Evolutionary conservation across 2,113 vertebrate species (phyloP).

Genomic region (Tragelaphus buxtoni): DNA sequence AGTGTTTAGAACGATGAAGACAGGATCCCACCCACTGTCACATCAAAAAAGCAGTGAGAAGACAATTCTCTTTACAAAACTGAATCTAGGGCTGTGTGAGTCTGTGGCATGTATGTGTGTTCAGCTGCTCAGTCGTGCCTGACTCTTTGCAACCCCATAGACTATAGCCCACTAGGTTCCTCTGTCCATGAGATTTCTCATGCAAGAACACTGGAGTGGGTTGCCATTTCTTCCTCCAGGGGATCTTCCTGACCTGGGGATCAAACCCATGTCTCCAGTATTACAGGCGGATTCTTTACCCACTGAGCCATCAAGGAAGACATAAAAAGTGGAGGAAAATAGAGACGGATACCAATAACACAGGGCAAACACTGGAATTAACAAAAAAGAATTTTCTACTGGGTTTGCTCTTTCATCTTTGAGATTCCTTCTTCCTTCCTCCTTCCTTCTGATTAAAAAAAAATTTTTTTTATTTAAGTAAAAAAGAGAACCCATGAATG

Average conservation of each 20-base stretch:
- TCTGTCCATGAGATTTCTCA: neutral
- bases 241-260: neutral
- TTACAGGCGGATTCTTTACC: neutral
- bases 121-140: neutral
- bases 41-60: neutral
- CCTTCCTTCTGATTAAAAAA: neutral
- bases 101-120: neutral
- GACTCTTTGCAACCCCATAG: neutral
- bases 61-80: neutral
- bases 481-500: neutral
- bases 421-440: neutral
- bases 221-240: neutral
- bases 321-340: neutral
- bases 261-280: neutral
- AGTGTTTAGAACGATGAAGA: rapidly evolving
- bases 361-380: neutral
- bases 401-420: neutral
- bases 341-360: neutral
- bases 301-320: neutral
- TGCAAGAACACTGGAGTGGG: neutral
- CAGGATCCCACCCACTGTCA: neutral
- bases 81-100: neutral
- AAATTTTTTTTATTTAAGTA: neutral
- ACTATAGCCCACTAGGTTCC: neutral
- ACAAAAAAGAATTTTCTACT: neutral